Conservation (phyloP, 1,140 invertebrate genomes). For the Aleiodes sp. region DNA sequence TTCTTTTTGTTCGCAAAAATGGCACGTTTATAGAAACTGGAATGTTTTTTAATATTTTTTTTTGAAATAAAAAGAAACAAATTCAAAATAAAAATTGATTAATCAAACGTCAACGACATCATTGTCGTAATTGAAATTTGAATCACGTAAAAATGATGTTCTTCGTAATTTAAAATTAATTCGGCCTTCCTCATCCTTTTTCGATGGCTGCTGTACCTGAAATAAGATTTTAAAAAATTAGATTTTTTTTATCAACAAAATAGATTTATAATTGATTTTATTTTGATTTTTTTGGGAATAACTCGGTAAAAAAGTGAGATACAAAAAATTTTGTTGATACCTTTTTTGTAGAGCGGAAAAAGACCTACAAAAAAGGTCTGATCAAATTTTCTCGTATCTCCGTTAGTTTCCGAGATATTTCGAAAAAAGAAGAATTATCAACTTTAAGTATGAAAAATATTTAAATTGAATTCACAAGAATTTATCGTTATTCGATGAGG, state of each 20-base stretch:
- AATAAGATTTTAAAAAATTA: slow-evolving; percentile 35
- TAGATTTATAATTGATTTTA: not conserved
- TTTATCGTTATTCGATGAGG: not conserved
- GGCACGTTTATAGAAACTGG: slow-evolving; percentile 13
- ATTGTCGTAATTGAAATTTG: slow-evolving; percentile 65
- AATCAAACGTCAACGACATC: slow-evolving; percentile 62
- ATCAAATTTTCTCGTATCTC: too few species aligned
- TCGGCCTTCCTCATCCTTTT: slow-evolving; percentile 60
- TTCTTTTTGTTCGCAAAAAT: not conserved
- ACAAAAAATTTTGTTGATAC: too few species aligned
- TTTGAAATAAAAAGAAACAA: too few species aligned
- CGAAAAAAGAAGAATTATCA: too few species aligned
- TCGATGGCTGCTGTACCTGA: slow-evolving; percentile 61
- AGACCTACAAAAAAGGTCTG: too few species aligned
- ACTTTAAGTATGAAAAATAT: too few species aligned
- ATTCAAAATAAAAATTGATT: not conserved
- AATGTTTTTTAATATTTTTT: too few species aligned
- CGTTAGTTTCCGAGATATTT: too few species aligned
- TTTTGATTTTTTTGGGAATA: slow-evolving; percentile 5
- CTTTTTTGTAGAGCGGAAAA: too few species aligned
- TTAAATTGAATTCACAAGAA: not conserved
- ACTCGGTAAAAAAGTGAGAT: too few species aligned
- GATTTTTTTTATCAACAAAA: not conserved
- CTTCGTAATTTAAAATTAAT: slow-evolving; percentile 59
- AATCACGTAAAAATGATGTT: slow-evolving; percentile 64